Evolutionary conservation across 2,797 vertebrate species (phyloP), one percentile per base, ranked within the genome.

Genomic region (Onychomys arenicola): DNA sequence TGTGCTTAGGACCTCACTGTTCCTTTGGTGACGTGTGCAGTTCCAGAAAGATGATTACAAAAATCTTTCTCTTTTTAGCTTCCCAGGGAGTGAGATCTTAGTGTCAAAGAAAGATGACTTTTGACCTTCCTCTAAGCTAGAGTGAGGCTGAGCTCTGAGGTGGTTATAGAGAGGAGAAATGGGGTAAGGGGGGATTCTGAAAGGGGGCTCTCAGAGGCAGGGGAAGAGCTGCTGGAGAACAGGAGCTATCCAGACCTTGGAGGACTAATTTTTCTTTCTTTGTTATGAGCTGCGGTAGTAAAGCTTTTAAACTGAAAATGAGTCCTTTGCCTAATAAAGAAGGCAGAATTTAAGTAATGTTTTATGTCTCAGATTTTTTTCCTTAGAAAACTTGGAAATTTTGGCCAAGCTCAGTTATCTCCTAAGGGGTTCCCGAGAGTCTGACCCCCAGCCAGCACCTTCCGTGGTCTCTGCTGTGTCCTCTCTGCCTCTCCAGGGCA

Each of bases 271-370:
- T 94, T 88, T 46, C 27, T 77, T 65, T 88, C 52, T 13, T 0
- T 19, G 37, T 37, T 81, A 32, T 2, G 37, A 57, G 49, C 5
- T 65, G 27, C 37, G 1, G 12, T 91, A 23, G 27, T 21, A 6
- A 46, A 19, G 9, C 13, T 88, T 13, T 11, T 32, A 81, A 5
- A 37, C 46, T 84, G 83, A 91, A 86, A 94, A 65, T 1, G 1
- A 63, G 19, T 11, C 16, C 14, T 0, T 63, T 57, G 34, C 14
- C n/a, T 67, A n/a, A 59, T 84, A 43, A 32, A 85, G n/a, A 93
- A 82, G 71, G 40, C 75, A 49, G 84, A 67, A 69, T 69, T 85
- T 94, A 61, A 93, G 57, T 61, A 94, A 93, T 92, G 12, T 25
- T 82, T 82, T 5, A 14, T 2, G 4, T 23, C 25, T 91, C 23